Evolutionary conservation across 2,797 vertebrate genomes (phyloP), one percentile per base, ranked within the genome.

Genomic region (Sciaenops ocellatus): DNA sequence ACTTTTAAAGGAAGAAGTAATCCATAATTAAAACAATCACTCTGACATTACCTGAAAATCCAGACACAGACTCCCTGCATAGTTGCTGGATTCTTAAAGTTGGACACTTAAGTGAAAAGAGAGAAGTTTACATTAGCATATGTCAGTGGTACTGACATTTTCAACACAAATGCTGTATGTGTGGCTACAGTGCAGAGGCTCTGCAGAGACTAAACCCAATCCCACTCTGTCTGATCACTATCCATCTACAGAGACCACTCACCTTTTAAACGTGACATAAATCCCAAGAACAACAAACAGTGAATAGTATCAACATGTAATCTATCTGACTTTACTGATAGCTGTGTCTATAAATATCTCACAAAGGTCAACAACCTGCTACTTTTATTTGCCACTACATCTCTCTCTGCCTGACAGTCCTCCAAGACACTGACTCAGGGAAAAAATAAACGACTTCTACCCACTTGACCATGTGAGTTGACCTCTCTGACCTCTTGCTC

Each of bases 381-480:
- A 56, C 20, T 44, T 51, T 34, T 20, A 57, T 44, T 42, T 71
- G 24, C 38, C 8, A 12, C 47, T n/a, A 13, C 12, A 59, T 51
- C 54, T 17, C 9, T n/a, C 11, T 44, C 42, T 48, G 42, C 3
- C 66, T 17, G 42, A 48, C 55, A 26, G 13, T 26, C 42, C 26
- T 9, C 50, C 7, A 38, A 56, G 24, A 67, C 30, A 50, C 75
- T 79, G 79, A 74, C 69, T 73, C 52, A 46, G 68, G 16, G 55
- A 61, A 71, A 38, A 57, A 56, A 68, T 3, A 24, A 28, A 81
- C 30, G 68, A 67, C 76, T 83, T 81, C 69, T 76, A 13, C 59
- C 76, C 80, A 86, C 82, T 91, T 92, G 90, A 91, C 90, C 88
- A 83, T 87, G 87, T 87, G 76, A 69, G 82, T 82, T 90, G 88